Percentiles rank a stretch among this genome's conserved stretches.
Conservation (phyloP, 2,113 vertebrate species). For the Tichodroma muraria region DNA sequence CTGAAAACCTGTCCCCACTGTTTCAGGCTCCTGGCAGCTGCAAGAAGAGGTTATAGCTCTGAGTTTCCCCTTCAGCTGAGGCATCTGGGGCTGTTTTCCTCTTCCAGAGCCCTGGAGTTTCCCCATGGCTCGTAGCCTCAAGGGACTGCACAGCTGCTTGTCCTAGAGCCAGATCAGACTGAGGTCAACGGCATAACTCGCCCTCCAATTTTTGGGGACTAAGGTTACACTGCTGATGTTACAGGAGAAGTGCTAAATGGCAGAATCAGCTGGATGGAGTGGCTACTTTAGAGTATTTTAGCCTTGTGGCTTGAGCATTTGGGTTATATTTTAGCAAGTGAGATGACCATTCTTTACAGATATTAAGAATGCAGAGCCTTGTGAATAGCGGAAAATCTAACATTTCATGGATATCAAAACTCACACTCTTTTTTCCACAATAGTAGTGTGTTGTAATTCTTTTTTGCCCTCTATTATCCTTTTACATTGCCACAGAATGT, state of each 20-base stretch:
- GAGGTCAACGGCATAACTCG: neutral
- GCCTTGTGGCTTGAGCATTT: neutral
- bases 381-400: constrained; percentile 57
- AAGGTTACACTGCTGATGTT: constrained; percentile 14
- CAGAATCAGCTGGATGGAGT: constrained; percentile 28
- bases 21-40: neutral
- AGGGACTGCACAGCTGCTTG: neutral
- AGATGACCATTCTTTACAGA: constrained; percentile 61
- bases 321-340: constrained; percentile 18
- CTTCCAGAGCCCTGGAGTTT: neutral
- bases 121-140: neutral
- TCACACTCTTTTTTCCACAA: neutral
- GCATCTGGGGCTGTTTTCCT: neutral
- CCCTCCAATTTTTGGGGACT: constrained; percentile 13
- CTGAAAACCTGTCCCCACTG: neutral
- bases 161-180: neutral
- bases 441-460: constrained; percentile 15
- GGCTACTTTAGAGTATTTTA: constrained; percentile 38
- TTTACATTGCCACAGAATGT: neutral
- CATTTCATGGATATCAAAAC: constrained; percentile 63
- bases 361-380: constrained; percentile 53
- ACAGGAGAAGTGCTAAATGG: constrained; percentile 30
- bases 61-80: neutral
- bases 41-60: neutral
- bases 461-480: constrained; percentile 37